Conservation (phyloP, 2,113 vertebrate species). For the Ondatra zibethicus region DNA sequence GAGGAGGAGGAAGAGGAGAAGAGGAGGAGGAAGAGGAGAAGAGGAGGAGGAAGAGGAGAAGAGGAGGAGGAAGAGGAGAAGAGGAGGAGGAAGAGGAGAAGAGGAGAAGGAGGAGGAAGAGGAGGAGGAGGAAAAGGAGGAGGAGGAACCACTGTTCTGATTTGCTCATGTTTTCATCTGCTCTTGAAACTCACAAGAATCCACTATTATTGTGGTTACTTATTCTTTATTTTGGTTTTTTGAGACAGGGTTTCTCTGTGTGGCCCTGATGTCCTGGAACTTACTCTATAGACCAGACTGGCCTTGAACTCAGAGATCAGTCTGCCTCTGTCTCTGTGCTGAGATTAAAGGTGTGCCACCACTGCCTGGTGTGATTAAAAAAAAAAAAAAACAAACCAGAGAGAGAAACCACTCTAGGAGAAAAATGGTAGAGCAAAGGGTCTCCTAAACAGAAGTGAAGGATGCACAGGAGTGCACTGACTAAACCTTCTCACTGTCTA, state of each 20-base stretch:
- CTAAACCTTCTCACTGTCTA: background rate
- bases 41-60: too few species aligned
- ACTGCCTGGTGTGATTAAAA: too few species aligned
- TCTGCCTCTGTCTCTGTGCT: background rate
- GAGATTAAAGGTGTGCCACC: background rate
- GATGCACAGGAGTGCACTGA: background rate
- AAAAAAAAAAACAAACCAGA: background rate
- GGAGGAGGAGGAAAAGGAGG: too few species aligned
- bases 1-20: too few species aligned
- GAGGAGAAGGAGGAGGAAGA: too few species aligned
- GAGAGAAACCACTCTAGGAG: background rate
- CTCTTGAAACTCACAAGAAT: conserved; percentile 5
- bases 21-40: too few species aligned
- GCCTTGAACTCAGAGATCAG: background rate
- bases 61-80: too few species aligned
- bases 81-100: too few species aligned
- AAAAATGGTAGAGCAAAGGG: background rate
- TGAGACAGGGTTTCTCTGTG: background rate
- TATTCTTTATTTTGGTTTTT: background rate
- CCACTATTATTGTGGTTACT: background rate
- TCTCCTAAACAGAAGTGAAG: background rate
- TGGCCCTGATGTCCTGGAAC: background rate
- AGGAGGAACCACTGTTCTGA: background rate
- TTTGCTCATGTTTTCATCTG: background rate
- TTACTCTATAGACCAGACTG: background rate